Evolutionary conservation across 2,888 invertebrate genomes (phyloP).

Genomic region (Allacma fusca): DNA sequence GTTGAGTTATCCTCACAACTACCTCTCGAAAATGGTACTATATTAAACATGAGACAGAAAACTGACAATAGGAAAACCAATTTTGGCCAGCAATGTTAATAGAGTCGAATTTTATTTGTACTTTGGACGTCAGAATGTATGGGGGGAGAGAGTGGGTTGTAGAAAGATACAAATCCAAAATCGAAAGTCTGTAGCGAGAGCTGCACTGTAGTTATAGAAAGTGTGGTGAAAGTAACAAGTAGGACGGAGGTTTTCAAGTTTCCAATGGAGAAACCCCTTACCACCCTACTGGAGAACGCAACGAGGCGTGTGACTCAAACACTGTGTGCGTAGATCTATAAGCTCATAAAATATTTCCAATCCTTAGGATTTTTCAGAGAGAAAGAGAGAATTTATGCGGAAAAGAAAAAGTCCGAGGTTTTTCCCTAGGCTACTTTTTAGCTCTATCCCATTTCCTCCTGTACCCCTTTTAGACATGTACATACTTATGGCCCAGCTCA

Average conservation of each 20-base stretch:
- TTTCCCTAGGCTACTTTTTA: conserved; percentile 7
- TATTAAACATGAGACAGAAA: too few species aligned
- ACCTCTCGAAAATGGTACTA: too few species aligned
- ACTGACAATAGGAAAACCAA: too few species aligned
- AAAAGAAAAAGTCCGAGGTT: conserved; percentile 3
- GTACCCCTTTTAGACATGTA: background rate
- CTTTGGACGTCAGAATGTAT: too few species aligned
- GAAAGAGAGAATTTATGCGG: conserved; percentile 10
- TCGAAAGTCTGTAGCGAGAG: too few species aligned
- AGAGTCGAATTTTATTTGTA: too few species aligned
- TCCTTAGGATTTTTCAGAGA: conserved; percentile 4
- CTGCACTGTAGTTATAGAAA: background rate
- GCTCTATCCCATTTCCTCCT: background rate
- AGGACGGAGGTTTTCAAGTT: background rate
- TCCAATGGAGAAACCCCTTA: background rate
- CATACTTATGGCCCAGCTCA: background rate
- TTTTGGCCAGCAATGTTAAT: too few species aligned
- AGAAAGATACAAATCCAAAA: too few species aligned
- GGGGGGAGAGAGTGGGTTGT: too few species aligned
- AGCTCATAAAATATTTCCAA: conserved; percentile 16
- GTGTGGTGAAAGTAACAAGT: background rate
- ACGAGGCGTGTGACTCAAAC: background rate
- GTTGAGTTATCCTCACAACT: too few species aligned
- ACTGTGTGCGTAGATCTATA: background rate
- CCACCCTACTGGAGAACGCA: background rate